Evolutionary conservation across 1,140 invertebrate species (phyloP), one percentile per base, ranked within the genome.

Genomic region (Drosophila takahashii): DNA sequence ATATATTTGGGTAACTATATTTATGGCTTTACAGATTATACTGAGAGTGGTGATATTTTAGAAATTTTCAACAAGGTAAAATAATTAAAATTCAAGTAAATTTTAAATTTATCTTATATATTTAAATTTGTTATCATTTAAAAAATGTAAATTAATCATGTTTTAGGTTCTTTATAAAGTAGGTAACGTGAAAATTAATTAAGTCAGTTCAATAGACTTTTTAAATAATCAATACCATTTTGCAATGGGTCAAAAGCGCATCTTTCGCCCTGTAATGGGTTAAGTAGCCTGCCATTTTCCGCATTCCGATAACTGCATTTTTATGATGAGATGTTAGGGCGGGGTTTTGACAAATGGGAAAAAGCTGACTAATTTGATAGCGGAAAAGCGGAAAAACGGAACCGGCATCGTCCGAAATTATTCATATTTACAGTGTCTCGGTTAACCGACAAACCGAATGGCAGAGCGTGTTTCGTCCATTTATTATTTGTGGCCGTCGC

Each of bases 381-480:
- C 34, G 39, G 34, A 62, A 34, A 58, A 45, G n/a, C 16, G 47
- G 1, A 29, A 37, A 61, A 53, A 16, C 15, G 47, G 3, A 36
- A 58, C 44, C 53, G 36, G 27, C 39, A 53, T 34, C 27, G 22
- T 39, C 26, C 45, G 47, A 66, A 79, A 87, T 73, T 72, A 79
- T 89, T 89, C 84, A 89, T 89, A 89, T 89, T 89, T 84, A 89
- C 77, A 84, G 77, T 56, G 60, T 51, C 39, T 64, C 65, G 84
- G 84, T 84, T 80, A 77, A 83, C 79, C 84, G 57, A 79, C 47
- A 58, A 57, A 74, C 78, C 74, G 70, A 81, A 86, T 75, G 48
- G 62, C 71, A 76, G 62, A 50, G 57, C 72, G 65, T 45, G 41
- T 59, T 89, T 62, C 51, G 66, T 52, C 65, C 72, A 84, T 87